Evolutionary conservation across 2,888 invertebrate genomes (phyloP), one percentile per base, ranked within the genome.

Genomic region (Acleris sparsana): DNA sequence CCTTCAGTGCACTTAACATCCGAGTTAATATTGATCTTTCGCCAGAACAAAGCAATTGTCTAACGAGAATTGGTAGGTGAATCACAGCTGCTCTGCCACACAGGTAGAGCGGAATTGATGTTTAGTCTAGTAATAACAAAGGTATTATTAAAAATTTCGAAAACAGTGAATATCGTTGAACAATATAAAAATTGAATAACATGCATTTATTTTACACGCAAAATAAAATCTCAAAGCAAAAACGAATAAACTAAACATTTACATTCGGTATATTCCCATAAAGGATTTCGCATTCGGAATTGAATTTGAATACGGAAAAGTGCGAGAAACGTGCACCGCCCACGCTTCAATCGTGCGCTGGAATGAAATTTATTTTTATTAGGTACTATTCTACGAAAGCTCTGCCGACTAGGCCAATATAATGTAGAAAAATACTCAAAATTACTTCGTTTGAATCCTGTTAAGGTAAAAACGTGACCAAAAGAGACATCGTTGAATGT

Each of bases 401-500:
- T 13, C 39, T 39, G 39, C 39, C 39, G 39, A 39, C 39, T 39
- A 39, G 39, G 39, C 20, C 25, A 49, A 49, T 29, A 62, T 29
- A 55, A 63, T 29, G 18, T 44, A 44, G 56, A 25, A 33, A 44
- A 66, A 49, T 18, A 46, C 33, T 57, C n/a, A 56, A 61, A 58
- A 53, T 33, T 44, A 52, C 33, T 51, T 63, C n/a, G 43, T 44
- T 46, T 16, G n/a, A n/a, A 60, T 60, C 65, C 51, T 75, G 75
- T 79, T 76, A 79, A 80, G 79, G 80, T 79, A 83, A 78, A 85
- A 89, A 89, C 89, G 88, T 90, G 89, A 87, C 87, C 77, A 75
- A 74, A 73, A 76, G 80, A 74, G 76, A 78, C 79, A 81, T 77
- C 75, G 77, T 78, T 76, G 77, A 77, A 80, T 85, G 85, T 82